Conservation (phyloP, 2,888 invertebrate species). For the Lasius fuliginosus region DNA sequence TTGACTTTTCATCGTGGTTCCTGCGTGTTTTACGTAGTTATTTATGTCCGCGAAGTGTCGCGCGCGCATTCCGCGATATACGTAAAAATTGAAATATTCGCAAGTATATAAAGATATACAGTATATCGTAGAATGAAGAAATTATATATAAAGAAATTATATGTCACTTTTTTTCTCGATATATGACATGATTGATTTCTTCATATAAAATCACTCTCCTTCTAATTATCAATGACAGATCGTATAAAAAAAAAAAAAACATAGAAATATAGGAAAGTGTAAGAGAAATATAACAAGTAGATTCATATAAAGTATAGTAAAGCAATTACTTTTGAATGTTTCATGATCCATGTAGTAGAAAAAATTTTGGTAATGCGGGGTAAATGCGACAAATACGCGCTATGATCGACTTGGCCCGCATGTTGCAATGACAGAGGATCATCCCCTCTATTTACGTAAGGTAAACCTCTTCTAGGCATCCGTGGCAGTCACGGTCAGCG, state of each 20-base stretch:
- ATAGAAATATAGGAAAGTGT: background rate
- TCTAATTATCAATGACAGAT: background rate
- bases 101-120: background rate
- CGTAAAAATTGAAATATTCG: background rate
- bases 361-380: background rate
- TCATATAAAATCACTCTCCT: background rate
- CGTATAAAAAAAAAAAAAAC: background rate
- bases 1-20: constrained; percentile 39
- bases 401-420: constrained; percentile 65
- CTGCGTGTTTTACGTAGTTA: constrained; percentile 66
- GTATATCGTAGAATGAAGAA: background rate
- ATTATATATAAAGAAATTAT: background rate
- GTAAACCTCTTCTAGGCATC: constrained; percentile 81
- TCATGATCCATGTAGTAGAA: background rate
- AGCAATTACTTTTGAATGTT: background rate
- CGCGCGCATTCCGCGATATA: background rate
- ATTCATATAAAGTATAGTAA: background rate
- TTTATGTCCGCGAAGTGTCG: constrained; percentile 18
- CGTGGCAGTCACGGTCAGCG: constrained; percentile 81
- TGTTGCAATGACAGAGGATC: constrained; percentile 55
- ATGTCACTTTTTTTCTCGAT: background rate
- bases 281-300: background rate
- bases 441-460: constrained; percentile 83
- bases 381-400: constrained; percentile 63
- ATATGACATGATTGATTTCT: background rate